Evolutionary conservation across 2,113 vertebrate species (phyloP).

Genomic region (Balaenoptera acutorostrata): DNA sequence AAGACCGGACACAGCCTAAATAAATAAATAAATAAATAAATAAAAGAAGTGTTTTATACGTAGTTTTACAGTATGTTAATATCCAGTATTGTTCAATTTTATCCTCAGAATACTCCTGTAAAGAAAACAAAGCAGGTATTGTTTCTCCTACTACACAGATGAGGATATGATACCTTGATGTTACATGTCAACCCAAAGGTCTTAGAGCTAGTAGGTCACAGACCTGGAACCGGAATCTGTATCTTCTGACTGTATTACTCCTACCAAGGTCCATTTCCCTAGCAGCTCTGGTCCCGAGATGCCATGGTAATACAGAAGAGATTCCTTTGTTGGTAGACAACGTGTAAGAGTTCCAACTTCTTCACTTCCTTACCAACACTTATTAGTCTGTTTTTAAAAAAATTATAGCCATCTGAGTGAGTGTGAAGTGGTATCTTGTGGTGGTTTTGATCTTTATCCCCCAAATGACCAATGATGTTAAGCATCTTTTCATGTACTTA

Average conservation of each 20-base stretch:
- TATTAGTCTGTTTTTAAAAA: not conserved
- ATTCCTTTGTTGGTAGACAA: not conserved
- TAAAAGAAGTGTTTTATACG: not conserved
- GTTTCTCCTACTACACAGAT: not conserved
- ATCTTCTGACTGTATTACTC: not conserved
- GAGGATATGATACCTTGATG: not conserved
- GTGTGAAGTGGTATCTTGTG: not conserved
- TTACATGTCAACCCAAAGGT: not conserved
- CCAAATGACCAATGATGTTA: not conserved
- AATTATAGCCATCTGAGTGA: not conserved
- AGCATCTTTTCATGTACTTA: not conserved
- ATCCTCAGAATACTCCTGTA: not conserved
- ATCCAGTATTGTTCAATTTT: not conserved
- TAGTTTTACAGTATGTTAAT: not conserved
- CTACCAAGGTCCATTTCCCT: not conserved
- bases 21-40: too few species aligned
- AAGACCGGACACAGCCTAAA: too few species aligned
- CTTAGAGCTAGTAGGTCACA: not conserved
- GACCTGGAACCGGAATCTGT: not conserved
- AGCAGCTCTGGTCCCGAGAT: not conserved
- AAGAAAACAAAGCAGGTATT: not conserved
- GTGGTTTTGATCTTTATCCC: constrained; percentile 1
- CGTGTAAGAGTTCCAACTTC: not conserved
- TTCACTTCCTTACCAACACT: not conserved
- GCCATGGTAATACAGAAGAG: not conserved